Evolutionary conservation across 1,140 invertebrate species (phyloP), one percentile per base, ranked within the genome.

Genomic region (Drosophila mayri): DNA sequence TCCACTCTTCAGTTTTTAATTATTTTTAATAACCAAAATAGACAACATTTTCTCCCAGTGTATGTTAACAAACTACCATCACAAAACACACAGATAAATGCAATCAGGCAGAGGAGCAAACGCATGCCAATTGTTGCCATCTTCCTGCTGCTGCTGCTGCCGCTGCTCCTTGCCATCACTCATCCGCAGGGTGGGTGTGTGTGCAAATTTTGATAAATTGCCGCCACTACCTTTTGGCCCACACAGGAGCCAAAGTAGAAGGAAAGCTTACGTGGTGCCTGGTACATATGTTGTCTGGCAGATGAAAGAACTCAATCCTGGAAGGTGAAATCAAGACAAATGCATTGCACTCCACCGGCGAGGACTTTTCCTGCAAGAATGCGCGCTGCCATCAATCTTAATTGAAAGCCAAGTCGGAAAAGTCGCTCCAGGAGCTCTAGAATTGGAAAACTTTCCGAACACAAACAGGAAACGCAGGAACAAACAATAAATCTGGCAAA

Each of bases 171-270:
- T 11, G 59, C 22, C 61, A 35, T 32, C 68, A 50, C 47, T 54
- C 57, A 52, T 49, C 44, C 40, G 38, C 30, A 32, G 37, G 16
- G 61, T 80, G 57, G 37, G 37, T 38, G 35, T 44, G 20, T 55
- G 57, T 68, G 76, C 64, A 90, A 87, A 90, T 91, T 90, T 91
- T 91, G 87, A 91, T 91, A 87, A 91, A 91, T 91, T 87, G 80
- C 87, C 66, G 65, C 63, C 40, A 60, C 81, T 91, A 91, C 87
- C 87, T 91, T 90, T 80, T 41, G 66, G 65, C 30, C 41, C 28
- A 28, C 44, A 40, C 11, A 47, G 57, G 6, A 59, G 37, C 8
- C 3, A n/a, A 49, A 12, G 16, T 50, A 18, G 30, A 30, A 37
- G 46, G 46, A 16, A 16, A 16, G 37, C n/a, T 25, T 25, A 32